Conservation (phyloP, 2,888 invertebrate genomes). For the Folsomia candida region DNA sequence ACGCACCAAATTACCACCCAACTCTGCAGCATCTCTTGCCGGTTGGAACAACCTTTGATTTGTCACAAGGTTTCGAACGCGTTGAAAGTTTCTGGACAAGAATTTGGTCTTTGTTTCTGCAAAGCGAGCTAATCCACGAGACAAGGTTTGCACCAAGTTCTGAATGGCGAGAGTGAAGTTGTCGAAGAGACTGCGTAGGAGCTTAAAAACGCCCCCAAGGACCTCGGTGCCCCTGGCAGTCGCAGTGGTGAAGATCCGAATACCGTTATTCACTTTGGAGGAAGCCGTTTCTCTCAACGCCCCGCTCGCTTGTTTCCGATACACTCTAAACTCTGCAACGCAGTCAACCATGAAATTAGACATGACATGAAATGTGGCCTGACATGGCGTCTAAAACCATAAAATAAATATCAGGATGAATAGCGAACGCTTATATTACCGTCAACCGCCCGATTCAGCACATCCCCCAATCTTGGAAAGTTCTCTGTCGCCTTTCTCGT, state of each 20-base stretch:
- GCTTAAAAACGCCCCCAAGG: background rate
- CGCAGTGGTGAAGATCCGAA: background rate
- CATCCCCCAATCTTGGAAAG: background rate
- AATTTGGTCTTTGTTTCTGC: background rate
- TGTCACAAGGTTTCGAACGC: background rate
- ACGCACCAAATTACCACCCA: background rate
- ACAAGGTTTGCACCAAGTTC: background rate
- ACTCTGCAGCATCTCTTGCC: background rate
- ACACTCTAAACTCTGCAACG: too few species aligned
- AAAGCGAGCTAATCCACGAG: background rate
- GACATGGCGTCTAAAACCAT: too few species aligned
- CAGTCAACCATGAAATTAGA: too few species aligned
- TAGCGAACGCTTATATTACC: too few species aligned
- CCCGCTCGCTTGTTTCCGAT: background rate
- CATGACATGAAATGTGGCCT: too few species aligned
- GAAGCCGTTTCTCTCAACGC: background rate
- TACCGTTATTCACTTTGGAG: background rate
- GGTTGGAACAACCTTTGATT: background rate
- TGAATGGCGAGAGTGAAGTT: background rate
- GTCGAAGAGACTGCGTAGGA: background rate
- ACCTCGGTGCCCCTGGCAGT: background rate
- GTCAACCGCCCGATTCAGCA: background rate
- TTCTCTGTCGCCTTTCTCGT: background rate
- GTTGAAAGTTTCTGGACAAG: background rate
- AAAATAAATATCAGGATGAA: too few species aligned